Conservation (phyloP, 2,113 vertebrate species). For the Chlorocebus sabaeus region DNA sequence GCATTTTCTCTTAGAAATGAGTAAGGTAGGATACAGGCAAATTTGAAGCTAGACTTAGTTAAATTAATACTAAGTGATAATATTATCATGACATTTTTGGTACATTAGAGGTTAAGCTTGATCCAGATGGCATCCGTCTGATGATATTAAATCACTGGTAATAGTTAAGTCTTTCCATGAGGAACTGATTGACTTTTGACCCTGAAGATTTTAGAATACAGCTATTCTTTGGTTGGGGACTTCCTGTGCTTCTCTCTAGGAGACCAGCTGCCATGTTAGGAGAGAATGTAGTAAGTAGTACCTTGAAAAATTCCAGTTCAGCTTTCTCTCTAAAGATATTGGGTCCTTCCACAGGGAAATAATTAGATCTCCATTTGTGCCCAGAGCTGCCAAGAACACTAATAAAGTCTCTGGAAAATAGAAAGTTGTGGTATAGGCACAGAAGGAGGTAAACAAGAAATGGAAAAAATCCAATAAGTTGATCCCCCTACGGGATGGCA, state of each 20-base stretch:
- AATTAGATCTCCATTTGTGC: conserved; percentile 40
- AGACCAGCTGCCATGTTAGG: neutral
- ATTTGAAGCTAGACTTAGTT: neutral
- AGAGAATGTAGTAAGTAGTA: neutral
- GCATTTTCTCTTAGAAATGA: neutral
- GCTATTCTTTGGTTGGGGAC: neutral
- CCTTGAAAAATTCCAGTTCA: conserved; percentile 34
- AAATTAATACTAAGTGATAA: neutral
- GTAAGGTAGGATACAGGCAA: neutral
- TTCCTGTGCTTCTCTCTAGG: neutral
- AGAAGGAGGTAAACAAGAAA: conserved; percentile 41
- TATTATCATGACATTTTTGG: neutral
- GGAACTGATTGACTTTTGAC: neutral
- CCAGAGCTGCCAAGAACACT: conserved; percentile 44
- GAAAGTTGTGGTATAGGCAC: conserved; percentile 11
- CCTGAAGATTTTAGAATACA: conserved; percentile 1
- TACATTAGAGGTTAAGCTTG: neutral
- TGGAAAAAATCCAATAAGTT: conserved; percentile 58
- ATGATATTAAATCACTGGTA: neutral
- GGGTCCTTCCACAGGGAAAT: conserved; percentile 60
- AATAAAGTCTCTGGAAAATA: conserved; percentile 54
- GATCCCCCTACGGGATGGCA: neutral
- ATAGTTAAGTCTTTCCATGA: neutral
- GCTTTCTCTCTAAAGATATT: conserved; percentile 43
- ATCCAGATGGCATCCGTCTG: neutral